Evolutionary conservation across 53 echinoderm and acorn worm genomes (phyloP).

Genomic region (Arbacia lixula): DNA sequence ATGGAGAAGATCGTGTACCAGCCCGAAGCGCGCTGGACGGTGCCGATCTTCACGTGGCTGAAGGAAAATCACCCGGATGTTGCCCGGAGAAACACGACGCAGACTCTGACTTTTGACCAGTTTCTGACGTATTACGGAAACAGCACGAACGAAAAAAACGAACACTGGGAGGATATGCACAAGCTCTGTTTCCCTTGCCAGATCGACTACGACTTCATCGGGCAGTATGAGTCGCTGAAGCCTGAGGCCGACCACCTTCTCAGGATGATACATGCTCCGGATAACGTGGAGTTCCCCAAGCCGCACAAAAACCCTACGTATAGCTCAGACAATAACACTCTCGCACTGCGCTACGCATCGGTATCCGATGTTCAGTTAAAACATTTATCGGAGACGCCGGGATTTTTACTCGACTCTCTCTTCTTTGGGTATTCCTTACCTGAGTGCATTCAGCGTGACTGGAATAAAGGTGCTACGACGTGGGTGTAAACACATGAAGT

Average conservation of each 20-base stretch:
- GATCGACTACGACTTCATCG: no score
- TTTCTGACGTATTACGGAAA: background rate
- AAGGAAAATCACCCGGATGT: background rate
- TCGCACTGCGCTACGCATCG: background rate
- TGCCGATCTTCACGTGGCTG: background rate
- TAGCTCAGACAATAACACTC: background rate
- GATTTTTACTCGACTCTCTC: no score
- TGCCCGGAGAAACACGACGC: background rate
- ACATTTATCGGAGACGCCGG: no score
- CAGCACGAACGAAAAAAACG: background rate
- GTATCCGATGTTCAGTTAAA: no score
- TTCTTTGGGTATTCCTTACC: no score
- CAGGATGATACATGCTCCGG: background rate
- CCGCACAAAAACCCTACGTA: background rate
- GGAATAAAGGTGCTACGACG: no score
- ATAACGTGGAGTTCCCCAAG: background rate
- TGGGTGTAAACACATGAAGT: no score
- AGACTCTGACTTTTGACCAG: background rate
- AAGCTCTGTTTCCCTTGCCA: no score
- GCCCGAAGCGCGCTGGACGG: background rate
- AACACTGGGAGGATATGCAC: no score
- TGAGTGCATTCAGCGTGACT: no score
- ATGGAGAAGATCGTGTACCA: background rate
- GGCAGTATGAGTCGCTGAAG: no score
- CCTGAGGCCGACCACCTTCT: no score